Evolutionary conservation across 1,140 invertebrate species (phyloP), one percentile per base, ranked within the genome.

Genomic region (Reticulitermes speratus): DNA sequence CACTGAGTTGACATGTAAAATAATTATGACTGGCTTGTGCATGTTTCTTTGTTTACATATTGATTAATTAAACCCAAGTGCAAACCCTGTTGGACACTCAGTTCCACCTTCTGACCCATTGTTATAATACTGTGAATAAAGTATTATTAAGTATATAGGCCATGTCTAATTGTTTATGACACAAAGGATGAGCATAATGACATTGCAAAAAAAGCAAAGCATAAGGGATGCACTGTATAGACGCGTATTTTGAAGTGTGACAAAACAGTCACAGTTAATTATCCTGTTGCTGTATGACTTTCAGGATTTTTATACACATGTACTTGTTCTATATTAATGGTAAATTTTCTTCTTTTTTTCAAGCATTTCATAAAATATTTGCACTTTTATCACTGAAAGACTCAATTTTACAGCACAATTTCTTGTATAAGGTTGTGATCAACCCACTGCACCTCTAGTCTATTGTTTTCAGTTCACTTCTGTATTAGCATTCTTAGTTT

Each of bases 81-180:
- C 65, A 75, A 65, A n/a, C 65, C 25, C 65, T 30, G 65, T 30
- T 75, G 65, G 65, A 75, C 65, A 25, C 65, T 30, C 0, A 30
- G n/a, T 12, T 75, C 25, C 5, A 75, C 9, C 25, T 75, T 30
- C 25, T 75, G n/a, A 75, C 25, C 65, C 65, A n/a, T 75, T 75
- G 0, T 14, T 25, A 30, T 75, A 75, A 75, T 75, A 75, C 65
- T 75, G 65, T 75, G 65, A 75, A 75, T 75, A 25, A 65, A 75
- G 65, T 75, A 75, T 25, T 75, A 25, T 75, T 75, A 75, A 75
- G n/a, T 75, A 75, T 75, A 75, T 75, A 75, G 65, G 65, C 65
- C 65, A 75, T 75, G 65, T 30, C 65, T 75, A 8, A 75, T 75
- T 25, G n/a, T 75, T 75, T 30, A 75, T 30, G 65, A 75, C n/a